A percentile compares a stretch with the other conserved stretches of the same genome.
Conservation (phyloP, 1,140 invertebrate species). For the Cheumatopsyche charites region DNA sequence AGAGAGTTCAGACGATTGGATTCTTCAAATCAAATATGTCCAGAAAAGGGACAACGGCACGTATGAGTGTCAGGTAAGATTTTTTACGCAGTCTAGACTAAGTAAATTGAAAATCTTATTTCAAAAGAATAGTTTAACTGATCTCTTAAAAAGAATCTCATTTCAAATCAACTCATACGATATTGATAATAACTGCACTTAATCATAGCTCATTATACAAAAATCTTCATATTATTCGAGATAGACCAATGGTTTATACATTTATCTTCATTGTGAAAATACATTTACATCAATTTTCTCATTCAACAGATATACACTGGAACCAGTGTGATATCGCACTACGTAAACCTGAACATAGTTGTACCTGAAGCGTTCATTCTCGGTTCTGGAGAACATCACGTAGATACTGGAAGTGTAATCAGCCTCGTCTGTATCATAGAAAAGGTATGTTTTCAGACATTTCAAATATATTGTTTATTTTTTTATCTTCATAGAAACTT, state of each 20-base stretch:
- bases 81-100: background rate
- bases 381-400: conserved; percentile 85
- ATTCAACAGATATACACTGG: conserved; percentile 77
- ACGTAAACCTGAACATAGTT: conserved; percentile 85
- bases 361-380: conserved; percentile 88
- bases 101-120: background rate
- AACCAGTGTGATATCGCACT: conserved; percentile 82
- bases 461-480: background rate
- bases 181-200: too few species aligned
- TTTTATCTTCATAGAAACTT: too few species aligned
- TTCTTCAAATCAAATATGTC: conserved; percentile 92
- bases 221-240: too few species aligned
- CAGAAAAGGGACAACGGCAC: conserved; percentile 90
- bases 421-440: conserved; percentile 91
- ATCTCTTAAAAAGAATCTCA: background rate
- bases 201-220: too few species aligned
- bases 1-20: conserved; percentile 76
- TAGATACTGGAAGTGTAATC: conserved; percentile 87
- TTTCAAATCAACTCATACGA: too few species aligned
- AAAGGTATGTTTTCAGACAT: conserved; percentile 70
- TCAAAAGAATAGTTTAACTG: background rate
- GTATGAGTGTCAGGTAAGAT: conserved; percentile 92
- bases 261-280: background rate
- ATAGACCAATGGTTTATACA: too few species aligned
- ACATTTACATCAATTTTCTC: background rate